A percentile compares a stretch with the other conserved stretches of the same genome.
These are phyloP conservation scores for Pristis pectinata DNA, from an alignment of 2,797 vertebrate genomes.

Conservation along the genomic window DNA sequence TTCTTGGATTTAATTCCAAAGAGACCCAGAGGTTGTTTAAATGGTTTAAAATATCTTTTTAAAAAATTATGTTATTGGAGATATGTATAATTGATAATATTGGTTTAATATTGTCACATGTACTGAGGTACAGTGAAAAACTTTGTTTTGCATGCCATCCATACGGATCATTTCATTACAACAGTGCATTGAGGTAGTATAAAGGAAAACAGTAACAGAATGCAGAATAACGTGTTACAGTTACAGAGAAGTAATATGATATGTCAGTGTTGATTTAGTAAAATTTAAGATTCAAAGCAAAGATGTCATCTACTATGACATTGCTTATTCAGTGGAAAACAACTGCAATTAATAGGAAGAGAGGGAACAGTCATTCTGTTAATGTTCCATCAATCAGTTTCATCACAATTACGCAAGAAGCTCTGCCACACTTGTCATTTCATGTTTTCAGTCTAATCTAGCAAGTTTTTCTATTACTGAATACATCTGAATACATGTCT, in stretches of 20 bases:
- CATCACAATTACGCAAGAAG: background rate
- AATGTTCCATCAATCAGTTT: background rate
- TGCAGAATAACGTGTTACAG: too few species aligned
- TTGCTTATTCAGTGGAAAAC: background rate
- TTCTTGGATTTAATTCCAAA: background rate
- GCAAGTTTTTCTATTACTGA: background rate
- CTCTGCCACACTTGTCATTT: background rate
- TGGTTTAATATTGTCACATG: too few species aligned
- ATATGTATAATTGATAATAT: background rate
- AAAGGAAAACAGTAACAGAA: too few species aligned
- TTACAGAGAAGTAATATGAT: background rate
- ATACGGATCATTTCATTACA: too few species aligned
- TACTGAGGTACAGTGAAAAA: too few species aligned
- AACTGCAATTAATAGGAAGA: background rate
- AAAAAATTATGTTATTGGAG: background rate
- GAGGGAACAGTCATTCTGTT: background rate
- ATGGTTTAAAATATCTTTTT: background rate
- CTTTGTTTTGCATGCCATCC: too few species aligned
- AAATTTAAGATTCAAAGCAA: background rate
- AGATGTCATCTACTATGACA: background rate
- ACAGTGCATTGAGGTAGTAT: too few species aligned
- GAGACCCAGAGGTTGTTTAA: background rate
- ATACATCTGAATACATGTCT: background rate
- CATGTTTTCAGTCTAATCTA: background rate
- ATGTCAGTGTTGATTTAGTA: background rate